Conservation (phyloP, 2,888 invertebrate species). For the Apotomis turbidana region DNA sequence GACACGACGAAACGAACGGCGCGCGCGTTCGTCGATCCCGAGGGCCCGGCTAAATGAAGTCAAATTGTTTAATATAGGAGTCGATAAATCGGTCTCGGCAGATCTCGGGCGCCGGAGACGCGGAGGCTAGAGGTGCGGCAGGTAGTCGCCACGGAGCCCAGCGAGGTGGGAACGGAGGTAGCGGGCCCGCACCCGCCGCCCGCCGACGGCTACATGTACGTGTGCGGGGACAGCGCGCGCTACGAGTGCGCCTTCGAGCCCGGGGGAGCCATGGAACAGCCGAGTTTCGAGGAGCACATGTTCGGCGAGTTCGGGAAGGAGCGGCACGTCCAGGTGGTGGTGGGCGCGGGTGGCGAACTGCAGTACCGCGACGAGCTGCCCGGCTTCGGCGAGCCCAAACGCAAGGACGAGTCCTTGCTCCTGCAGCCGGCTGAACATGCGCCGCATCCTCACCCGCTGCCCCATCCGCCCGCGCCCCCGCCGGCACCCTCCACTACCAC, state of each 20-base stretch:
- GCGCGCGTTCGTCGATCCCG: conserved; percentile 79
- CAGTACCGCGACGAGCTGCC: conserved; percentile 80
- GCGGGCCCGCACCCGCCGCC: conserved; percentile 79
- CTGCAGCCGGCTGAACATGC: conserved; percentile 68
- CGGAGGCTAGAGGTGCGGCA: conserved; percentile 54
- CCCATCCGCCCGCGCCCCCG: conserved; percentile 56
- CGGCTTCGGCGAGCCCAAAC: conserved; percentile 66
- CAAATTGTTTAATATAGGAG: conserved; percentile 79
- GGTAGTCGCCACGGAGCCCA: conserved; percentile 74
- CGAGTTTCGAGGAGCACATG: conserved; percentile 90
- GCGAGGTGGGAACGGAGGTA: conserved; percentile 76
- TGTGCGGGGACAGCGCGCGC: conserved; percentile 73
- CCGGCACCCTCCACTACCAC: conserved; percentile 76
- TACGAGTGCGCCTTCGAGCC: conserved; percentile 78
- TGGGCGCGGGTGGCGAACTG: conserved; percentile 78
- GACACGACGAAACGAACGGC: conserved; percentile 79
- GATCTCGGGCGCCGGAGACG: conserved; percentile 54
- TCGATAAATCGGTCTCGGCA: conserved; percentile 61
- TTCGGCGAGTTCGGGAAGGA: conserved; percentile 89
- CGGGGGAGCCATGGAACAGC: conserved; percentile 85
- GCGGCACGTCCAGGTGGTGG: conserved; percentile 77
- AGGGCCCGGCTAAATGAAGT: conserved; percentile 75
- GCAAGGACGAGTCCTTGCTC: conserved; percentile 75
- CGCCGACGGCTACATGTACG: conserved; percentile 79
- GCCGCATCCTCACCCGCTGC: conserved; percentile 52